phyloP scores from a whole-genome alignment of 2,888 invertebrate species.

The Eupithecia abbreviata region DNA sequence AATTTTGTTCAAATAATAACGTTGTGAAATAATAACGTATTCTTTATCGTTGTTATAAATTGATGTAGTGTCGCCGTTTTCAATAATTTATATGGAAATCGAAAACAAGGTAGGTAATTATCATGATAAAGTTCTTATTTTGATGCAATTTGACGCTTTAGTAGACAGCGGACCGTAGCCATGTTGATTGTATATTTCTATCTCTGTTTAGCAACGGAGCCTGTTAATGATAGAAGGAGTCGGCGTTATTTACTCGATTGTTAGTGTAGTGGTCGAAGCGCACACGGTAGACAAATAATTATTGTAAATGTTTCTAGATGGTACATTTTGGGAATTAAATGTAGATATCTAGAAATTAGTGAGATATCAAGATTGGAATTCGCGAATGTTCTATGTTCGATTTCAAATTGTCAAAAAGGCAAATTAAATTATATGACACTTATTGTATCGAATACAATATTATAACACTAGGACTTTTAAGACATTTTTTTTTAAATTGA shows the following conservation, averaged over 20 bases:
- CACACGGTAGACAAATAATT: constrained; percentile 41
- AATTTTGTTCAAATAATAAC: neutral
- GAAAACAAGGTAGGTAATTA: neutral
- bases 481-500: neutral
- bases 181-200: constrained; percentile 27
- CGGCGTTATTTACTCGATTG: constrained; percentile 31
- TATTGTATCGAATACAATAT: neutral
- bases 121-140: neutral
- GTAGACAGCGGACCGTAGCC: constrained; percentile 21
- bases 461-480: neutral
- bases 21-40: neutral
- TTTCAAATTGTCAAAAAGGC: neutral
- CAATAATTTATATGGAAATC: neutral
- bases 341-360: constrained; percentile 24
- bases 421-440: neutral
- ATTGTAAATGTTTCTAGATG: constrained; percentile 31
- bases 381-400: neutral
- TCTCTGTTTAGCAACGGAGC: constrained; percentile 33
- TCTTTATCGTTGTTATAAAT: neutral
- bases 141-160: neutral
- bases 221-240: constrained; percentile 34
- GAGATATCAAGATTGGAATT: neutral
- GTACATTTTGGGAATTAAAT: constrained; percentile 32
- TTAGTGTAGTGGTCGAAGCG: constrained; percentile 37
- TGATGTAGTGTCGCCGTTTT: neutral